Evolutionary conservation across 1,140 invertebrate genomes (phyloP), one percentile per base, ranked within the genome.

Genomic region (Temnothorax curvispinosus): DNA sequence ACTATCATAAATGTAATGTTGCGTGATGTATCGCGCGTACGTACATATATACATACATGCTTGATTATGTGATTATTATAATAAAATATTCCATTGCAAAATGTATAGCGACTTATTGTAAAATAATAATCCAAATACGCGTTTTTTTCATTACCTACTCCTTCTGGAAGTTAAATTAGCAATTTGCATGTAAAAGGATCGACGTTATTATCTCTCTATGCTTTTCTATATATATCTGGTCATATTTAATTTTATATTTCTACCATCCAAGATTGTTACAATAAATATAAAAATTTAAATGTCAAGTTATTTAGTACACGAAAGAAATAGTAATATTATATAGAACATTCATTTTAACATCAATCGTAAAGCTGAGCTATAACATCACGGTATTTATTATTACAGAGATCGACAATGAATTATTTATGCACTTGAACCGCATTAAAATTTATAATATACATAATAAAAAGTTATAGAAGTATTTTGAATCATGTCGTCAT

Each of bases 1-100:
- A 62, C 67, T 38, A 67, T 86, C 32, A 58, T 56, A 67, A 69
- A 44, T 32, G 76, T 86, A 86, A 86, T 67, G n/a, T 82, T 86
- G 54, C 64, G 52, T 67, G 60, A 85, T 64, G 7, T 76, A 54
- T 32, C 67, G 41, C 47, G 41, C 9, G 3, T 78, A 32, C 9
- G 3, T 78, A 1, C 27, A 27, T 78, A 1, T 1, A 27, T 27
- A 27, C 27, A 27, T 69, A 21, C 21, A 18, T 65, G 38, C 52
- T 44, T 38, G 56, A 56, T 56, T 21, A n/a, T 71, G 50, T 71
- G 35, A 81, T 58, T 9, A 11, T 71, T 60, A 84, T 13, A 47
- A 38, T 38, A 74, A 74, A 74, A 84, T 74, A 44, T 74, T 38
- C 44, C 18, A 74, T 74, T 60, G 18, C 13, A 74, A 54, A 38